A percentile compares a stretch with the other conserved stretches of the same genome.
These are phyloP conservation scores for Chelmon rostratus DNA, from an alignment of 2,797 vertebrate genomes.

Conservation along the genomic window DNA sequence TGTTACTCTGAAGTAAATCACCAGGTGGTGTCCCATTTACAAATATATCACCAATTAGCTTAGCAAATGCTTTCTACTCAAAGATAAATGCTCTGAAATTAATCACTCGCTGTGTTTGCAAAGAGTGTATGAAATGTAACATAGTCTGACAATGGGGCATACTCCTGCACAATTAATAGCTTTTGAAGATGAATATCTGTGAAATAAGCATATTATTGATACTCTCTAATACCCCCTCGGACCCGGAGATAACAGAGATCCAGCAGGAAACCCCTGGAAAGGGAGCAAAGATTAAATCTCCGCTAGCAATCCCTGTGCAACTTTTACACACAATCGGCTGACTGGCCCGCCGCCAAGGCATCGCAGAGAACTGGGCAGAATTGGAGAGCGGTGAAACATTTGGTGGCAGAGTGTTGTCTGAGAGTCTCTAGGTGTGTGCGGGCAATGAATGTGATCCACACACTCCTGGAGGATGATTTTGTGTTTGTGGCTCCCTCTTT, in stretches of 20 bases:
- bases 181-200: conserved; percentile 46
- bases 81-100: conserved; percentile 44
- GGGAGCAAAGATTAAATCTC: conserved; percentile 64
- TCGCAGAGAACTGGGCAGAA: conserved; percentile 40
- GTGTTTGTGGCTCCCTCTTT: conserved; percentile 64
- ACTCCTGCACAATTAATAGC: conserved; percentile 1
- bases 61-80: conserved; percentile 37
- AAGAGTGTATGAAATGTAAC: conserved; percentile 36
- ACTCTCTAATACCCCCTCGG: conserved; percentile 49
- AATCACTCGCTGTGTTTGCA: conserved; percentile 22
- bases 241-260: conserved; percentile 44
- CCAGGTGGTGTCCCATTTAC: conserved; percentile 36
- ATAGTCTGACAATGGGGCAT: conserved; percentile 16
- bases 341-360: conserved; percentile 50
- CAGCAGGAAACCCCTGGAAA: conserved; percentile 41
- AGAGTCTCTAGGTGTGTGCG: conserved; percentile 53
- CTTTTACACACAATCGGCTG: conserved; percentile 57
- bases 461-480: conserved; percentile 61
- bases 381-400: conserved; percentile 55
- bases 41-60: conserved; percentile 37
- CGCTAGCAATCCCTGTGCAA: conserved; percentile 38
- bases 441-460: conserved; percentile 44
- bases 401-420: conserved; percentile 42
- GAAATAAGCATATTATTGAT: conserved; percentile 48
- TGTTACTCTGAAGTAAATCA: conserved; percentile 34